These are phyloP conservation scores for Scaptodrosophila latifasciaeformis DNA, from an alignment of 2,888 invertebrate species.

Conservation along the genomic window DNA sequence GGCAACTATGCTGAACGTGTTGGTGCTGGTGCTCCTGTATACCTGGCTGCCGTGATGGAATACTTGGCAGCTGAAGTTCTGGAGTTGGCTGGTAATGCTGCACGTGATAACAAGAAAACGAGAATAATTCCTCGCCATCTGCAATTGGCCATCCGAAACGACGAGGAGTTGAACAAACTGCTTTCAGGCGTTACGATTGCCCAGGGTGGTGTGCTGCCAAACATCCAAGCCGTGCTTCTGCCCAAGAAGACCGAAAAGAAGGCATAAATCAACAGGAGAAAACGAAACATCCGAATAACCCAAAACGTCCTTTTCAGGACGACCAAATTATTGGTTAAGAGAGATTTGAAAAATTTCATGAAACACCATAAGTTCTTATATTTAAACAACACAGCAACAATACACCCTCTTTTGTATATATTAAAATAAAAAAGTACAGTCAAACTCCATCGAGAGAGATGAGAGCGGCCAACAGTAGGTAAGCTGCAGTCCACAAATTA, in stretches of 20 bases:
- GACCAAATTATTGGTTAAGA: constrained; percentile 12
- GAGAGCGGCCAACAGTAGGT: no score
- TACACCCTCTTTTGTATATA: no score
- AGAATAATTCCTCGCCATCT: constrained; percentile 87
- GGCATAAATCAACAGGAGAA: constrained; percentile 18
- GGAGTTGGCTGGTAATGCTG: constrained; percentile 81
- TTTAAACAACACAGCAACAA: no score
- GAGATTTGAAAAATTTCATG: no score
- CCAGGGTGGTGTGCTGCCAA: constrained; percentile 89
- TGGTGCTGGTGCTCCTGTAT: constrained; percentile 76
- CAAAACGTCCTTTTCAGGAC: constrained; percentile 32
- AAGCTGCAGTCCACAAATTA: no score
- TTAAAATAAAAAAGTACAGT: no score
- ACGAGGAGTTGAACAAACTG: constrained; percentile 87
- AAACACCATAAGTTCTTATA: no score
- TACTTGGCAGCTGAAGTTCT: constrained; percentile 82
- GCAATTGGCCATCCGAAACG: constrained; percentile 88
- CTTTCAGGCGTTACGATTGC: constrained; percentile 75
- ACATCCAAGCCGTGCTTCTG: constrained; percentile 84
- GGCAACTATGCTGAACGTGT: constrained; percentile 78
- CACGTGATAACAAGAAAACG: constrained; percentile 82
- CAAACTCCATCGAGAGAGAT: no score
- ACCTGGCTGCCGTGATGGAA: constrained; percentile 79
- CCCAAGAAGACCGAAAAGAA: constrained; percentile 81
- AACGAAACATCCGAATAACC: constrained; percentile 28